Base-by-base conservation (phyloP, 35 echinoderm and acorn worm genomes). In the Strongylocentrotus purpuratus region DNA sequence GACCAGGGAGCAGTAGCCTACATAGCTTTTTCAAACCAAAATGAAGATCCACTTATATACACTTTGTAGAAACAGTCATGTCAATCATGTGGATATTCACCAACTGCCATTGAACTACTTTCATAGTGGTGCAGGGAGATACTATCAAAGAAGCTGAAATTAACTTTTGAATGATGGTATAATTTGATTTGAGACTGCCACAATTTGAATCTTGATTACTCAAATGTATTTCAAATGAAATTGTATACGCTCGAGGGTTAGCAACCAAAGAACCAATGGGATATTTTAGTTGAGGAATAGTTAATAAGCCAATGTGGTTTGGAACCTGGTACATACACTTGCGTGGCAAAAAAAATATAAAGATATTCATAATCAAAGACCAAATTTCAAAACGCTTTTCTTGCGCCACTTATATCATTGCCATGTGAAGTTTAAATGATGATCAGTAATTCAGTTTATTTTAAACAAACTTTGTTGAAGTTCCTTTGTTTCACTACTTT, bases 11-110 rank as follows among this genome's bases (percentile, higher is more conserved):
- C 14, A 46, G 87, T 46, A 89, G 94, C 46, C 86, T 98, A 4
- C 96, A 97, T 85, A 97, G 87, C 31, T 98, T 98, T 86, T 97
- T 98, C 48, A 94, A 88, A 94, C 95, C 95, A 31, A 97, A 95
- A 94, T 98, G 58, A 96, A 94, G 31, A 41, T 28, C 86, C n/a
- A 89, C 9, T 18, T 89, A 7, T 89, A 46, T 89, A 32, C 6
- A 46, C 9, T 32, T 89, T 33, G 32, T 78, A 7, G 6, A 22
- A 78, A 78, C 20, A 28, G 4, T 78, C 2, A 70, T 25, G 2
- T 70, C 20, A 28, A 0, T 78, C 2, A 70, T 25, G 2, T 70
- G 5, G 20, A 70, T 78, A 8, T n/a, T 4, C 28, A 7, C 65
- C n/a, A 4, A 78, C 65, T 78, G 65, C 65, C 65, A 78, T 78